Conservation (phyloP, 2,888 invertebrate species). For the Macroteleia sp. region DNA sequence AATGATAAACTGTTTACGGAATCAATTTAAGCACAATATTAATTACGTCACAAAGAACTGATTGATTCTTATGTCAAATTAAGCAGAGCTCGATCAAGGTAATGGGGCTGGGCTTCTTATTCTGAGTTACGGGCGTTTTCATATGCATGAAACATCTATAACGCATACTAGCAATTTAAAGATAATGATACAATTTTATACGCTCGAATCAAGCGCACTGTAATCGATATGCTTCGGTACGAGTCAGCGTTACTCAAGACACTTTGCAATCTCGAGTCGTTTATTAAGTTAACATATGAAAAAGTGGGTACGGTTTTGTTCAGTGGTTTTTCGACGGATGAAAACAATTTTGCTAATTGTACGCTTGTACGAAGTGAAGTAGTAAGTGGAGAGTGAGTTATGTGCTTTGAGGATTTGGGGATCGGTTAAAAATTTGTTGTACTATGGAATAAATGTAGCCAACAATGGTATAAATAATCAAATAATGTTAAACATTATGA, state of each 20-base stretch:
- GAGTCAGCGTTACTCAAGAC: constrained; percentile 53
- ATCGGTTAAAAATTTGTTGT: no score
- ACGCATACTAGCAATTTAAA: constrained; percentile 49
- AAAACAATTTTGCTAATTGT: constrained; percentile 18
- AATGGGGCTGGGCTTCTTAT: constrained; percentile 31
- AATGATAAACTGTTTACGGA: constrained; percentile 17
- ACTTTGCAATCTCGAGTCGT: constrained; percentile 40
- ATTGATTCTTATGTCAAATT: constrained; percentile 53
- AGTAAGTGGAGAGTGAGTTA: not conserved
- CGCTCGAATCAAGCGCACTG: constrained; percentile 46
- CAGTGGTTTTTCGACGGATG: not conserved
- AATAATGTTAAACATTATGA: no score
- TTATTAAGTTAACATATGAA: constrained; percentile 43
- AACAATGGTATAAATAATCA: no score
- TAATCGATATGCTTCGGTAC: constrained; percentile 47
- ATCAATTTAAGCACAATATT: constrained; percentile 24
- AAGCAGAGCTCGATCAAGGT: constrained; percentile 26
- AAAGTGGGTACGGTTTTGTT: constrained; percentile 9
- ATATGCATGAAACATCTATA: constrained; percentile 51
- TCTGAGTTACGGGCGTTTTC: constrained; percentile 55
- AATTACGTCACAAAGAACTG: constrained; percentile 18
- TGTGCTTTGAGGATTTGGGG: not conserved
- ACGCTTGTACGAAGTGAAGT: not conserved
- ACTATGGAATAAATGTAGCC: no score
- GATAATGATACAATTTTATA: constrained; percentile 63